phyloP scores from a whole-genome alignment of 2,888 invertebrate species.

The Glyphotaelius pellucidus region DNA sequence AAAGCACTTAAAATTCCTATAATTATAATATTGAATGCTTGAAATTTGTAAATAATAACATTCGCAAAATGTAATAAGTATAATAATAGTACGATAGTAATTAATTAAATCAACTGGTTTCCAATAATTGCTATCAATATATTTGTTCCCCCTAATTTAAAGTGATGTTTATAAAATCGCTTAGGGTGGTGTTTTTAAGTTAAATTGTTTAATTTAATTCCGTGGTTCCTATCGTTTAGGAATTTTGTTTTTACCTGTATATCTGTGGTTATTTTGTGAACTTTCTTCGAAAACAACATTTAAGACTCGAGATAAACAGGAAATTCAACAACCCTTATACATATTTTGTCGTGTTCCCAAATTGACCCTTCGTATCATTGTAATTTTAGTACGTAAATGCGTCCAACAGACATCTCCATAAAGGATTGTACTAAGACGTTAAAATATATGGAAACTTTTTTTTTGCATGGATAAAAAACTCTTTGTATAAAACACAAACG shows the following conservation, averaged over 20 bases:
- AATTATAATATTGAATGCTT: no score
- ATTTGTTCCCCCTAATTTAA: neutral
- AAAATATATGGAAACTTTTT: neutral
- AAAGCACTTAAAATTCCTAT: no score
- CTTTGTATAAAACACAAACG: neutral
- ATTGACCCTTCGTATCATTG: neutral
- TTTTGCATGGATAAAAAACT: neutral
- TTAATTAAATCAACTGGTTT: no score
- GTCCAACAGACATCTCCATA: neutral
- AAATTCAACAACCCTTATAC: neutral
- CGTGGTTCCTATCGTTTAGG: neutral
- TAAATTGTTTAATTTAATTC: neutral
- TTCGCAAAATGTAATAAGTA: no score
- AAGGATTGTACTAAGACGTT: neutral
- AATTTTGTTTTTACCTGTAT: neutral
- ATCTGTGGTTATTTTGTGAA: neutral
- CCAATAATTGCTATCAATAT: no score
- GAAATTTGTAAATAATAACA: no score
- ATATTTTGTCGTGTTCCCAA: neutral
- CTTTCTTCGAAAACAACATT: neutral
- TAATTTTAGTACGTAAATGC: neutral
- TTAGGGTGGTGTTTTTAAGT: no score
- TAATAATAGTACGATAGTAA: no score
- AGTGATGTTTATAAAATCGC: no score
- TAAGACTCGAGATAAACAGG: neutral